phyloP scores from a whole-genome alignment of 2,888 invertebrate genomes.

The Schizaphis graminum region DNA sequence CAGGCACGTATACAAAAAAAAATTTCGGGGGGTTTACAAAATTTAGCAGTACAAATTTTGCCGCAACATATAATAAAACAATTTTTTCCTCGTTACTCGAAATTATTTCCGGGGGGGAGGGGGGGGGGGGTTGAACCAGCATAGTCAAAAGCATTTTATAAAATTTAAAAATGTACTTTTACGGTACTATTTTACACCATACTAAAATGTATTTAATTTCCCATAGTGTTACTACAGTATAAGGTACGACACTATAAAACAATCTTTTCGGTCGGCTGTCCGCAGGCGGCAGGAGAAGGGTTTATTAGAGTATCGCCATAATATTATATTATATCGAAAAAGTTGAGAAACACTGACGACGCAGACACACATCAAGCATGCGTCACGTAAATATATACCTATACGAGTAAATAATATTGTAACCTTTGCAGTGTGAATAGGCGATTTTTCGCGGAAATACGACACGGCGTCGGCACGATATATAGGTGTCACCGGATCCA shows the following conservation, averaged over 20 bases:
- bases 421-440: background rate
- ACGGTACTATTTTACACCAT: no score
- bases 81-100: no score
- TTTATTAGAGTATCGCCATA: background rate
- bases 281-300: background rate
- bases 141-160: background rate
- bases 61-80: no score
- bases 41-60: no score
- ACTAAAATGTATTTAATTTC: no score
- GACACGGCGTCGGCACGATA: background rate
- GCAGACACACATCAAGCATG: background rate
- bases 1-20: no score
- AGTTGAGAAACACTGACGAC: background rate
- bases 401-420: background rate
- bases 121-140: no score
- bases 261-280: background rate
- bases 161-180: background rate
- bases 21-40: no score
- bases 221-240: background rate
- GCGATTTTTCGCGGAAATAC: background rate
- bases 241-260: background rate
- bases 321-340: background rate
- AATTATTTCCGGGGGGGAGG: no score
- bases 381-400: background rate
- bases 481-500: background rate